A percentile compares a stretch with the other conserved stretches of the same genome.
Conservation (phyloP, 2,113 vertebrate genomes). For the Nettapus auritus region DNA sequence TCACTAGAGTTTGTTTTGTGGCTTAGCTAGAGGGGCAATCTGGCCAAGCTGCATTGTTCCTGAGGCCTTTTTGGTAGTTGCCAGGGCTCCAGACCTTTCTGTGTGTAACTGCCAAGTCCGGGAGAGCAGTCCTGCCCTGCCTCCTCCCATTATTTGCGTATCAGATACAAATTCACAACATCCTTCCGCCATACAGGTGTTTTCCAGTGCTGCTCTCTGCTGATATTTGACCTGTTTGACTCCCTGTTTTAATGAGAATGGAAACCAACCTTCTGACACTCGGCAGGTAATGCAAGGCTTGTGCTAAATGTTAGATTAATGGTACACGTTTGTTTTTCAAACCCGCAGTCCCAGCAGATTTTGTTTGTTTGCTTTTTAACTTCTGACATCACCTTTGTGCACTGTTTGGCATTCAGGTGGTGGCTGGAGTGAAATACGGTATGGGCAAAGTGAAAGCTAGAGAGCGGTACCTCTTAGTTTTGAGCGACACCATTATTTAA, state of each 20-base stretch:
- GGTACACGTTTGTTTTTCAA: neutral
- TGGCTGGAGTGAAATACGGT: neutral
- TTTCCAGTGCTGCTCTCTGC: neutral
- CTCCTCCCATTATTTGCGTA: accelerated
- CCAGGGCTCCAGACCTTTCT: neutral
- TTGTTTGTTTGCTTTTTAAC: neutral
- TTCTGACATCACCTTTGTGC: neutral
- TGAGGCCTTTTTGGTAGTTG: neutral
- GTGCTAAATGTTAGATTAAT: neutral
- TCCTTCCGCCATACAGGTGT: neutral
- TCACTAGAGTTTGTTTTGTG: neutral
- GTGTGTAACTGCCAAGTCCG: neutral
- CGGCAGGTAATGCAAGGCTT: neutral
- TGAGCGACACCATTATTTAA: neutral
- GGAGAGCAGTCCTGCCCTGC: neutral
- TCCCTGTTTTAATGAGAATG: neutral
- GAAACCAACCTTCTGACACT: neutral
- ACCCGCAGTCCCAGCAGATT: neutral
- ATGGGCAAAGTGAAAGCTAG: neutral
- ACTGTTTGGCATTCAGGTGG: neutral
- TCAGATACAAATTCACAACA: neutral
- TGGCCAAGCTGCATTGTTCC: neutral
- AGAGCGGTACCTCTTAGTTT: neutral
- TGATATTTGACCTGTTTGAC: accelerated
- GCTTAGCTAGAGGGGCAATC: neutral